Percentiles rank a stretch among this genome's conserved stretches.
Evolutionary conservation across 2,888 invertebrate genomes (phyloP).

Genomic region (Drosophila stalkeri): DNA sequence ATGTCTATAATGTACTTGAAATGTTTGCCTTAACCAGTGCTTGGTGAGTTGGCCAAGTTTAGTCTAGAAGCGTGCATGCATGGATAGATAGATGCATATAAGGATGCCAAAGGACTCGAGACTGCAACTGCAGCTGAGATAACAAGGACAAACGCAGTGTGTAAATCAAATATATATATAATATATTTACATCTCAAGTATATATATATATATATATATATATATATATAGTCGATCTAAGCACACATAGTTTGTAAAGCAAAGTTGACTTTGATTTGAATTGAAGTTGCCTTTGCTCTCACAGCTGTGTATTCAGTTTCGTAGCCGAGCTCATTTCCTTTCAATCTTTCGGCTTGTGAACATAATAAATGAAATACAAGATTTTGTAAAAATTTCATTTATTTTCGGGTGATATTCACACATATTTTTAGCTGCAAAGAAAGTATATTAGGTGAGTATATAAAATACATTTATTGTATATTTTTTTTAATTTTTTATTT

Average conservation of each 20-base stretch:
- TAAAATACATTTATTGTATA: neutral
- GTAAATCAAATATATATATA: neutral
- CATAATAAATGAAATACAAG: slow-evolving; percentile 18
- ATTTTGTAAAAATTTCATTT: neutral
- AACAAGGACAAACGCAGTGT: neutral
- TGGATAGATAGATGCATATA: neutral
- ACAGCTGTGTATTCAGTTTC: neutral
- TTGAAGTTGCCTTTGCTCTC: slow-evolving; percentile 5
- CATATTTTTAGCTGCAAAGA: slow-evolving; percentile 24
- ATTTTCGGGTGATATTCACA: slow-evolving; percentile 21
- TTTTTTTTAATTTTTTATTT: neutral
- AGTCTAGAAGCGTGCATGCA: no score
- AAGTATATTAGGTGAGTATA: slow-evolving; percentile 13
- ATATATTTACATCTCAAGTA: neutral
- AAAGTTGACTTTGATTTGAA: neutral
- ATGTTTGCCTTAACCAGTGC: neutral
- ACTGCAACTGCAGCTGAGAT: neutral
- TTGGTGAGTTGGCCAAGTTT: neutral
- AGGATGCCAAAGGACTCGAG: neutral
- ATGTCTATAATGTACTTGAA: slow-evolving; percentile 1
- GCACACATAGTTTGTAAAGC: neutral
- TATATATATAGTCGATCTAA: neutral
- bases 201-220: neutral
- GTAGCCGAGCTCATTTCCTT: slow-evolving; percentile 10
- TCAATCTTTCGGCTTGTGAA: slow-evolving; percentile 7